Conservation (phyloP, 2,888 invertebrate species). For the Leuctra nigra region DNA sequence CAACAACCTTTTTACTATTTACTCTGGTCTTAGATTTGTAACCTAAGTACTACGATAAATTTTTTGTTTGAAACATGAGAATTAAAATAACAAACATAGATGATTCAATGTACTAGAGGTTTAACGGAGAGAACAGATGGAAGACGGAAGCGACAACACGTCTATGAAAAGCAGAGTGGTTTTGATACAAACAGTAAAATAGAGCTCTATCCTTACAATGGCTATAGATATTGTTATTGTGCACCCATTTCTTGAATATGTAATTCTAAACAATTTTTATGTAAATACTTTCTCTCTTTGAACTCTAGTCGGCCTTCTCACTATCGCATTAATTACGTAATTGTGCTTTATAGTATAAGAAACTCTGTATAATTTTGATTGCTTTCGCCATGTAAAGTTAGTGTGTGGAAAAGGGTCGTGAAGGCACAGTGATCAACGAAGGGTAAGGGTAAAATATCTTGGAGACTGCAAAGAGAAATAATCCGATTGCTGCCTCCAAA, state of each 20-base stretch:
- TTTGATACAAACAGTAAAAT: slow-evolving; percentile 28
- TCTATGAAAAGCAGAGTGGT: slow-evolving; percentile 27
- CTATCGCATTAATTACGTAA: slow-evolving; percentile 24
- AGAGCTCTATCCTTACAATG: slow-evolving; percentile 27
- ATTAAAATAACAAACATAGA: slow-evolving; percentile 22
- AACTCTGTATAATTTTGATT: slow-evolving; percentile 28
- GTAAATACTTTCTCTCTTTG: slow-evolving; percentile 29
- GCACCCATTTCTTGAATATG: slow-evolving; percentile 23
- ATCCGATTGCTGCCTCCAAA: too few species aligned
- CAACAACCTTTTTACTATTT: slow-evolving; percentile 26
- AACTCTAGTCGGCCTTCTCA: slow-evolving; percentile 28
- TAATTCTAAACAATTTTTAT: slow-evolving; percentile 23
- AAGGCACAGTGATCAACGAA: slow-evolving; percentile 28
- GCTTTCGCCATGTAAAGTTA: slow-evolving; percentile 27
- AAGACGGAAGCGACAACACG: slow-evolving; percentile 29
- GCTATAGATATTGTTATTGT: slow-evolving; percentile 28
- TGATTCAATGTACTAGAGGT: slow-evolving; percentile 24
- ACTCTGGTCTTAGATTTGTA: slow-evolving; percentile 21
- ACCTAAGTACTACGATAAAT: slow-evolving; percentile 26
- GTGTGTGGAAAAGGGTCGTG: slow-evolving; percentile 24
- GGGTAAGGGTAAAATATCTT: too few species aligned
- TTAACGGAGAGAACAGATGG: slow-evolving; percentile 26
- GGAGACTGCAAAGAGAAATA: too few species aligned
- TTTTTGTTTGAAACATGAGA: slow-evolving; percentile 23
- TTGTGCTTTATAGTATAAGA: slow-evolving; percentile 27